Evolutionary conservation across 1,140 invertebrate species (phyloP), one percentile per base, ranked within the genome.

Genomic region (Drosophila quadrilineata): DNA sequence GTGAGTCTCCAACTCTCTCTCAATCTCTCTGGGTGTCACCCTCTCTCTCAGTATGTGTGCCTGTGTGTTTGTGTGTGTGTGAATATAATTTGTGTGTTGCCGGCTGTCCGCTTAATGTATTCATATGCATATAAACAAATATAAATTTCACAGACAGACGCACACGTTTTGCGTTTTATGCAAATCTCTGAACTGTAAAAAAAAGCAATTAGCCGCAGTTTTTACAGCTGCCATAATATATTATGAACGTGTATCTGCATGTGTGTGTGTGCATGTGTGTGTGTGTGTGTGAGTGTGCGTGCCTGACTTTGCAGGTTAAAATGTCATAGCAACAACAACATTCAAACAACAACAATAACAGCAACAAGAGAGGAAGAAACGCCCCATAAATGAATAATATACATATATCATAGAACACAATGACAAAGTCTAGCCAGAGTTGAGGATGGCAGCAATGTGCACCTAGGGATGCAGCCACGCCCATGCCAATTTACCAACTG

Each of bases 101-200:
- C 41, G 46, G 29, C 63, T 60, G 75, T 79, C 65, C 69, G 49
- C 46, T 52, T 68, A 62, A 60, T 72, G 62, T 71, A 70, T 71
- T 71, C 75, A 80, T 80, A 75, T 80, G 76, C 76, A 59, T 75
- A 82, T 72, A 82, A 80, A 71, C 76, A 80, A 82, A 82, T 79
- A 80, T 82, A 80, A 80, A 80, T 80, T 82, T 82, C 63, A 82
- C 57, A 71, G 52, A 49, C 57, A 71, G 52, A 38, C 24, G 43
- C 65, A 48, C 57, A 57, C 62, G 28, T 49, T 49, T 64, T 46
- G 63, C 63, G 46, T 64, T 75, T 77, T 77, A 79, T 77, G 75
- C 58, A 79, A 77, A 77, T 79, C 70, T 63, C 29, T 31, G 49
- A 79, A 67, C 75, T 79, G 64, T 54, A 57, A 53, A 56, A 48